These are phyloP conservation scores for Chelon labrosus DNA, from an alignment of 2,797 vertebrate species.

Conservation along the genomic window DNA sequence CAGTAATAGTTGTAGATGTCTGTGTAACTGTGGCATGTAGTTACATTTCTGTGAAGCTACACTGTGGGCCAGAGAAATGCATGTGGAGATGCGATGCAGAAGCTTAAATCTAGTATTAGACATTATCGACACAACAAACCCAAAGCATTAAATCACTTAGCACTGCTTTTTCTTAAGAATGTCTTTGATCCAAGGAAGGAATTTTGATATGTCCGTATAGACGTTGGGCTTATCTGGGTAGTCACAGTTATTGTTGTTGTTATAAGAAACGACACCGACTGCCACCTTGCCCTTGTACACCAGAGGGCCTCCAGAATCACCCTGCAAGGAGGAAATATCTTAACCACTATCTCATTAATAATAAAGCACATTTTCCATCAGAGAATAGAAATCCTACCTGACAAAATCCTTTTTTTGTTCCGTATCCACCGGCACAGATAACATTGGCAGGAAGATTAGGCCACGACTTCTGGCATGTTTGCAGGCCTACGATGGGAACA, in stretches of 20 bases:
- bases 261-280: conserved; percentile 74
- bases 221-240: conserved; percentile 68
- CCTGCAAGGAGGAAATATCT: conserved; percentile 43
- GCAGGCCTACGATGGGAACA: conserved; percentile 25
- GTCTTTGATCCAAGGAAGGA: conserved; percentile 61
- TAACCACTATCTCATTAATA: not conserved
- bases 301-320: conserved; percentile 77
- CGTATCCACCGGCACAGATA: conserved; percentile 62
- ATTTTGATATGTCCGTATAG: conserved; percentile 69
- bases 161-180: conserved; percentile 35
- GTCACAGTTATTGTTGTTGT: accelerated
- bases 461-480: conserved; percentile 5
- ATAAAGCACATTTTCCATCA: not conserved
- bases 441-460: conserved; percentile 7
- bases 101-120: too few relatives aligned
- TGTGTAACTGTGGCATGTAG: too few relatives aligned
- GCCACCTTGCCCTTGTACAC: conserved; percentile 47
- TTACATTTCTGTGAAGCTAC: too few relatives aligned
- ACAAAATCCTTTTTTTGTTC: conserved; percentile 24
- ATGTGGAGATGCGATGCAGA: too few relatives aligned
- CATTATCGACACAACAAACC: too few relatives aligned
- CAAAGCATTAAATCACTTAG: not conserved
- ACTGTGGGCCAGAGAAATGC: too few relatives aligned
- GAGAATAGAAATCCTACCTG: conserved; percentile 28
- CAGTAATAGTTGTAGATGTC: too few relatives aligned